These are phyloP conservation scores for Macquaria australasica DNA, from an alignment of 2,113 vertebrate species.

Conservation along the genomic window DNA sequence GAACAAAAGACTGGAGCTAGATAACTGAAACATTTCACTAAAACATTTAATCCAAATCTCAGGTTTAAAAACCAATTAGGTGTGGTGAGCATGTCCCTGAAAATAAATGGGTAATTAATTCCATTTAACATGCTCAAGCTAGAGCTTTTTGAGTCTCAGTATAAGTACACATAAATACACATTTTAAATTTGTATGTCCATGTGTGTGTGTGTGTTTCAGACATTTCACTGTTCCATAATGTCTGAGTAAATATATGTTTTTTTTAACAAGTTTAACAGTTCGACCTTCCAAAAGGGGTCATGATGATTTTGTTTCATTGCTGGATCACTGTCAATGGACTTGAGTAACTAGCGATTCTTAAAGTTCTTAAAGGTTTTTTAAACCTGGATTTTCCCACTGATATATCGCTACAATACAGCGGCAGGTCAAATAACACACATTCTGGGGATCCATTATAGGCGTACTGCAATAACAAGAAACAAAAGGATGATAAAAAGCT, in stretches of 20 bases:
- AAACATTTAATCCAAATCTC: neutral
- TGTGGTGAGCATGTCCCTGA: neutral
- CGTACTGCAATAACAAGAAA: neutral
- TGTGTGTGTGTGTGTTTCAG: neutral
- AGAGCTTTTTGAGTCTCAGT: neutral
- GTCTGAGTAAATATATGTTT: neutral
- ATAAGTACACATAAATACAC: neutral
- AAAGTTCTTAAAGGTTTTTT: constrained; percentile 68
- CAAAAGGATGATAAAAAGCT: neutral
- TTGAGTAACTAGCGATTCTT: neutral
- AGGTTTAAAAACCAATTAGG: neutral
- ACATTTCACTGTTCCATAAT: neutral
- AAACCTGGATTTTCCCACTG: constrained; percentile 43
- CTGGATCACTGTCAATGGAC: neutral
- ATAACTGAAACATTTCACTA: neutral
- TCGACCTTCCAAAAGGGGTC: neutral
- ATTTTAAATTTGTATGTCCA: neutral
- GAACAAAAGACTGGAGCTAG: neutral
- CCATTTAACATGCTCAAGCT: neutral
- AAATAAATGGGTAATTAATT: neutral
- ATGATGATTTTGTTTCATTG: neutral
- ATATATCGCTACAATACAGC: constrained; percentile 21
- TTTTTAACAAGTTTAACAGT: neutral
- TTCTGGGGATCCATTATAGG: neutral
- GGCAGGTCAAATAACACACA: constrained; percentile 23